Percentiles rank a stretch among this genome's conserved stretches.
phyloP scores from a whole-genome alignment of 1,140 invertebrate species.

The Apolygus lucorum region DNA sequence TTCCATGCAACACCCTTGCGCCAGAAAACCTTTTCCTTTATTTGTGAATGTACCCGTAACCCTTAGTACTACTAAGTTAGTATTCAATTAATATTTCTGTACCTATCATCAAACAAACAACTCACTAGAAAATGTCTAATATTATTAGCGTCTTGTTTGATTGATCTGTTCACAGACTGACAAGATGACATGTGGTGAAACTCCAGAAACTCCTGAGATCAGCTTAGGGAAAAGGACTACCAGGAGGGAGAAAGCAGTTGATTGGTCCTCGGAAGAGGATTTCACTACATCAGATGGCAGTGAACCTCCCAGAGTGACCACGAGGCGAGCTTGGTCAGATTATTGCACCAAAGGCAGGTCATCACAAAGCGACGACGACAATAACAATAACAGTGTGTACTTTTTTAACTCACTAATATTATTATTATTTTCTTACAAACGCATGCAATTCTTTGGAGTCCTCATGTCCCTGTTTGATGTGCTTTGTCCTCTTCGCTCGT shows the following conservation, averaged over 20 bases:
- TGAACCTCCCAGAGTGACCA: conserved; percentile 53
- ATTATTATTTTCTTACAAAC: background rate
- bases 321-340: conserved; percentile 63
- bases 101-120: too few relatives aligned
- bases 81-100: too few relatives aligned
- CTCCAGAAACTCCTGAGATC: background rate
- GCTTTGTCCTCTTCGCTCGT: too few relatives aligned
- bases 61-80: too few relatives aligned
- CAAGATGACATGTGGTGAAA: background rate
- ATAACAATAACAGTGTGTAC: conserved; percentile 35
- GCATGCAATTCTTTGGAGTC: too few relatives aligned
- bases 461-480: too few relatives aligned
- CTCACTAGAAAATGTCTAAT: too few relatives aligned
- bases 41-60: too few relatives aligned
- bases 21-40: too few relatives aligned
- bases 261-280: conserved; percentile 35
- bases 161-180: background rate
- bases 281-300: conserved; percentile 35
- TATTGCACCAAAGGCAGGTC: conserved; percentile 53
- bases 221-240: conserved; percentile 36
- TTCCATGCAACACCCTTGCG: too few relatives aligned
- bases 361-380: conserved; percentile 48
- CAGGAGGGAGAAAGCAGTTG: conserved; percentile 41
- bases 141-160: too few relatives aligned
- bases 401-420: background rate